Evolutionary conservation across 2,113 vertebrate species (phyloP).

Genomic region (Gasterosteus aculeatus): DNA sequence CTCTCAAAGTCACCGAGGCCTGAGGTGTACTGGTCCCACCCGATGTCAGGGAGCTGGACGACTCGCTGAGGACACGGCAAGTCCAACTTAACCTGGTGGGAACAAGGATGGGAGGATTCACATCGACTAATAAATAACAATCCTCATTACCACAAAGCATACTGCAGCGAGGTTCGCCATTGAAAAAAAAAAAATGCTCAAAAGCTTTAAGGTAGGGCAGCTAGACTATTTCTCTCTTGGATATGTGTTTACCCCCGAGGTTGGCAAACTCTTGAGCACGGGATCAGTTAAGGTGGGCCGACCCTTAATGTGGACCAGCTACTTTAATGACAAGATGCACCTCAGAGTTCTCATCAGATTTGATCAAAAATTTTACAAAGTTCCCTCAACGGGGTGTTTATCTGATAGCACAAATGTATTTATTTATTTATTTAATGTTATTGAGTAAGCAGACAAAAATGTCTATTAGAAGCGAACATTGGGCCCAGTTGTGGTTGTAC

Average conservation of each 20-base stretch:
- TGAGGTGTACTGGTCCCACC: constrained; percentile 98
- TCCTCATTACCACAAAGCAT: not conserved
- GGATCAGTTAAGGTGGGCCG: too few relatives aligned
- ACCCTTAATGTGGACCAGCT: too few relatives aligned
- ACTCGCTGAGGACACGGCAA: constrained; percentile 95
- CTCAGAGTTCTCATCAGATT: too few relatives aligned
- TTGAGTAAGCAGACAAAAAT: too few relatives aligned
- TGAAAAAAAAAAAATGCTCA: not conserved
- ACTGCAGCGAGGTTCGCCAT: not conserved
- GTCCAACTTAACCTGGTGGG: constrained; percentile 87
- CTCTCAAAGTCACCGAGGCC: constrained; percentile 95
- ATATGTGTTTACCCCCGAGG: too few relatives aligned
- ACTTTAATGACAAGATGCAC: too few relatives aligned
- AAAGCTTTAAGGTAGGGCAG: not conserved
- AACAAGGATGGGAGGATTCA: not conserved
- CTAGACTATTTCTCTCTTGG: not conserved
- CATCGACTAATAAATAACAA: not conserved
- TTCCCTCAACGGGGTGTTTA: too few relatives aligned
- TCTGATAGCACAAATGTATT: too few relatives aligned
- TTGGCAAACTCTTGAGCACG: too few relatives aligned
- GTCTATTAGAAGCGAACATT: not conserved
- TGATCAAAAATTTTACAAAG: too few relatives aligned
- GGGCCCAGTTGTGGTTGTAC: too few relatives aligned
- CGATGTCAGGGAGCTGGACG: constrained; percentile 94
- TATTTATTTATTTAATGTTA: too few relatives aligned